A percentile compares a stretch with the other conserved stretches of the same genome.
phyloP scores from a whole-genome alignment of 2,797 vertebrate genomes.

The Enteromius mattozi region DNA sequence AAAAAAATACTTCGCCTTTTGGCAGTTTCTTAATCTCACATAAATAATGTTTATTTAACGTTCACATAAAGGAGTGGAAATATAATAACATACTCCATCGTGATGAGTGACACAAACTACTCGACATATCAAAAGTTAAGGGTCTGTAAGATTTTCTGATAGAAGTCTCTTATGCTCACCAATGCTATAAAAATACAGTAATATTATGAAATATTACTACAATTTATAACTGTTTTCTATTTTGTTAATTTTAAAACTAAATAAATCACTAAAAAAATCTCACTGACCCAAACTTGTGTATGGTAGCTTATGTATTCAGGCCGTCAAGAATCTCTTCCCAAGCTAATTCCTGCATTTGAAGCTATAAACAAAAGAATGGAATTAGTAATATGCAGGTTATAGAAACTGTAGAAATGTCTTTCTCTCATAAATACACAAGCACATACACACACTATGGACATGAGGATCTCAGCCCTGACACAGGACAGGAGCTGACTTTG shows the following conservation, averaged over 20 bases:
- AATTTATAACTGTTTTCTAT: not conserved
- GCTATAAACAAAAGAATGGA: not conserved
- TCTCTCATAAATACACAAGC: not conserved
- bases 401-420: slow-evolving; percentile 20
- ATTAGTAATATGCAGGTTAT: not conserved
- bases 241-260: not conserved
- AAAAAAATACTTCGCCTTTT: slow-evolving; percentile 63
- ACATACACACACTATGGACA: slow-evolving; percentile 10
- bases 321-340: not conserved
- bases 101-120: slow-evolving; percentile 27
- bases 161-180: not conserved
- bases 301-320: not conserved
- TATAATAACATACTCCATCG: slow-evolving; percentile 34
- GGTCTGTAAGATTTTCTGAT: not conserved
- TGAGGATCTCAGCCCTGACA: slow-evolving; percentile 45
- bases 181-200: not conserved
- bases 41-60: slow-evolving; percentile 69
- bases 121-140: not conserved
- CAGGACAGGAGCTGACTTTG: slow-evolving; percentile 53
- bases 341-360: not conserved
- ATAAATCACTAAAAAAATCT: too few species aligned
- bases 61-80: slow-evolving; percentile 61
- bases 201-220: not conserved
- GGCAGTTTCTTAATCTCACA: slow-evolving; percentile 66
- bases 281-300: not conserved